phyloP scores from a whole-genome alignment of 2,113 vertebrate species.

The Pantherophis guttatus region DNA sequence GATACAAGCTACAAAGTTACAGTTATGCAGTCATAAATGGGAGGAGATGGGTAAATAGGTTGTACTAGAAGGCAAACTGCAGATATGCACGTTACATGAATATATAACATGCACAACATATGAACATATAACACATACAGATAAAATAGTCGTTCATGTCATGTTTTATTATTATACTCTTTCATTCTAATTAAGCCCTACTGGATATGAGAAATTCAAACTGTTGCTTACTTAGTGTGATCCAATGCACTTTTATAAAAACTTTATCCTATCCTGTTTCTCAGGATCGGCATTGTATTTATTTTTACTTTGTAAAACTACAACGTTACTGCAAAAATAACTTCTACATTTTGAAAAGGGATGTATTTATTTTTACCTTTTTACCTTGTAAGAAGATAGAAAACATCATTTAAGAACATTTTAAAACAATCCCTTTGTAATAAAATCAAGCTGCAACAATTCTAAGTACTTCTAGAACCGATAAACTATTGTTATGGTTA shows the following conservation, averaged over 20 bases:
- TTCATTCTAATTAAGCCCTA: neutral
- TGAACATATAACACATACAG: neutral
- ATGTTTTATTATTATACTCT: neutral
- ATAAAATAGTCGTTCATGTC: neutral
- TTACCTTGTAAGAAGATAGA: neutral
- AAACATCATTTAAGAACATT: neutral
- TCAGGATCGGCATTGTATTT: neutral
- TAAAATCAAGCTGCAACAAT: neutral
- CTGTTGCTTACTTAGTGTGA: neutral
- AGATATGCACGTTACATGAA: neutral
- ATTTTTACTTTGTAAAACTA: neutral
- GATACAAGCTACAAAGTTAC: too few species aligned
- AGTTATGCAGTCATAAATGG: too few species aligned
- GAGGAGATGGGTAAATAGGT: too few species aligned
- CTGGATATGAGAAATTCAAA: neutral
- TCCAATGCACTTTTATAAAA: neutral
- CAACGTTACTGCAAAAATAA: conserved; percentile 80
- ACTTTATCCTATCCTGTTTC: neutral
- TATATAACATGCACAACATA: neutral
- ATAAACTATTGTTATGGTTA: neutral
- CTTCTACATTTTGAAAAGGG: conserved; percentile 76
- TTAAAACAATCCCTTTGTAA: neutral
- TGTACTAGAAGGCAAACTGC: neutral
- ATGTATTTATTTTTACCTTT: conserved; percentile 66
- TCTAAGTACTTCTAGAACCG: neutral